phyloP scores from a whole-genome alignment of 2,797 vertebrate genomes.

The Meriones psammophilus region DNA sequence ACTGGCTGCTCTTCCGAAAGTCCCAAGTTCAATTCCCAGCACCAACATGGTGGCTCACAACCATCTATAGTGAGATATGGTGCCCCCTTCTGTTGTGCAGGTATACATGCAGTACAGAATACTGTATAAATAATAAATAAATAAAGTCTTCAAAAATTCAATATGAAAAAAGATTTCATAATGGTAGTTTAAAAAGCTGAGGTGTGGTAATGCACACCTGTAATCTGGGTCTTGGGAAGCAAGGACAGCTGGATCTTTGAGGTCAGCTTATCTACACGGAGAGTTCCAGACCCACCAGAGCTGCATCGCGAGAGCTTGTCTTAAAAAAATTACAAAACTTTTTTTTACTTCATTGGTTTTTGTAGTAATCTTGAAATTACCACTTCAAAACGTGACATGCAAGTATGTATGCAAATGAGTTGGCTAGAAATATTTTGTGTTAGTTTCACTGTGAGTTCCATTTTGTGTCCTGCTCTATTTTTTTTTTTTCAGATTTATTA shows the following conservation, averaged over 20 bases:
- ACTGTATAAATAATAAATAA: no score
- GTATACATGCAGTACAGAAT: no score
- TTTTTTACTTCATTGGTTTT: conserved; percentile 16
- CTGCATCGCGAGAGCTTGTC: background rate
- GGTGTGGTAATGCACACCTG: background rate
- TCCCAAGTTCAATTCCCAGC: no score
- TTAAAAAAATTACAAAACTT: conserved; percentile 42
- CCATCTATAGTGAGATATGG: no score
- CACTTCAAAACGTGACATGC: conserved; percentile 34
- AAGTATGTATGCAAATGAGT: conserved; percentile 16
- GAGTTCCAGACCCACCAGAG: background rate
- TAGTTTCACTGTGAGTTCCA: background rate
- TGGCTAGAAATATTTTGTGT: conserved; percentile 31
- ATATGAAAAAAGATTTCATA: conserved; percentile 46
- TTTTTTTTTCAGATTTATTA: background rate
- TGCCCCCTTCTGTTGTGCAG: no score
- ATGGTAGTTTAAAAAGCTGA: conserved; percentile 8
- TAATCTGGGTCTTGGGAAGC: background rate
- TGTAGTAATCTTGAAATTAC: background rate
- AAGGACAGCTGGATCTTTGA: background rate
- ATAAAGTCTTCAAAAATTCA: conserved; percentile 31
- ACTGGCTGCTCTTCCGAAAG: no score
- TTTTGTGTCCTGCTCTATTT: background rate
- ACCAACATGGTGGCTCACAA: no score
- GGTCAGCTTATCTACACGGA: background rate